Evolutionary conservation across 2,113 vertebrate genomes (phyloP), one percentile per base, ranked within the genome.

Genomic region (Dipodomys stephensi): DNA sequence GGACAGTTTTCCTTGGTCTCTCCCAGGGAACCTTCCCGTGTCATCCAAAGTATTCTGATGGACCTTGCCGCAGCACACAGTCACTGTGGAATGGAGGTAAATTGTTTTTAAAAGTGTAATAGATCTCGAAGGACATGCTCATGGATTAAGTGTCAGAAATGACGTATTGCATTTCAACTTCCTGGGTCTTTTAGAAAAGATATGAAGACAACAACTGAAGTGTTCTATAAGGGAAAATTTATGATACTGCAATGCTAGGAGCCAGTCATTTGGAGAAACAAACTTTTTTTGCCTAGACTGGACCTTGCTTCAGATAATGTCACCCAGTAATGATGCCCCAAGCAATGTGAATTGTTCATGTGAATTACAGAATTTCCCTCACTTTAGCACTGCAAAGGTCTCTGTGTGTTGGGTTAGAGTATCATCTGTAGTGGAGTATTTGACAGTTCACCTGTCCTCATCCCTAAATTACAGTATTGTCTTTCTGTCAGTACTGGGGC

Each of bases 121-220:
- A 94, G 88, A 97, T 97, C 98, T 98, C 98, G 69, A 82, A 96
- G 92, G 98, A 94, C 97, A 93, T 83, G 92, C 90, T 96, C 94
- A 98, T 98, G 91, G 98, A 98, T 98, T 98, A 98, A 97, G 85
- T 97, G 98, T 98, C 98, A 98, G 85, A 88, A 97, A 97, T 98
- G 97, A 98, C 98, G 98, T 97, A 98, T 91, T 94, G 92, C 96
- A 95, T 97, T 97, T 98, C 97, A 97, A 88, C 96, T 95, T 93
- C 87, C 32, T 44, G 81, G 77, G 95, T 87, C 86, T 87, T 97
- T 97, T 93, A 96, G 93, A 97, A 96, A 87, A 85, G 96, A 95
- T 81, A 83, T 64, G 93, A 94, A 94, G 96, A 95, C 96, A 94
- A 95, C 93, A 97, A 98, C 46, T 85, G 95, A 97, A 96, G 94